Percentiles rank a stretch among this genome's conserved stretches.
phyloP scores from a whole-genome alignment of 2,113 vertebrate genomes.

The Erpornis zantholeuca region DNA sequence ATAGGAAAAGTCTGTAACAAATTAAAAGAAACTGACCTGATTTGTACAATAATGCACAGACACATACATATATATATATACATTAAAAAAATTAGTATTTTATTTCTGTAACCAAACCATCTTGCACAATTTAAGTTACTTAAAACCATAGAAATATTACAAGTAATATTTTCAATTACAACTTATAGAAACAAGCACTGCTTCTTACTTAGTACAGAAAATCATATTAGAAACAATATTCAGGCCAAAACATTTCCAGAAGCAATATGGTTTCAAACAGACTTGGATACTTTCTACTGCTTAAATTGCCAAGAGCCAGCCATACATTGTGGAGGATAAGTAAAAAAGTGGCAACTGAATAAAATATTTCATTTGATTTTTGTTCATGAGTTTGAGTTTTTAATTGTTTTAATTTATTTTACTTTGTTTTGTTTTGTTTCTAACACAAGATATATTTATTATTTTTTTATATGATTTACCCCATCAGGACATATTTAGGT shows the following conservation, averaged over 20 bases:
- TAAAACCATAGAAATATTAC: background rate
- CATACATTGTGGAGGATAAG: background rate
- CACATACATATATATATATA: accelerated
- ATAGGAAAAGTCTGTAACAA: background rate
- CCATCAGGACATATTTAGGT: background rate
- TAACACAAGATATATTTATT: background rate
- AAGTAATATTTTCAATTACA: background rate
- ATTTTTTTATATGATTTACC: background rate
- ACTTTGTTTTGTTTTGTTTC: background rate
- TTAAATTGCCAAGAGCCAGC: background rate
- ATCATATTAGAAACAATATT: background rate
- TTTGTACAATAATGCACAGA: background rate
- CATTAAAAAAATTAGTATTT: background rate
- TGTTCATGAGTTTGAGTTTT: background rate
- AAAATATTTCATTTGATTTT: background rate
- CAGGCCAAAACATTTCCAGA: background rate
- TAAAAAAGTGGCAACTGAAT: background rate
- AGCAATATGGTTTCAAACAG: background rate
- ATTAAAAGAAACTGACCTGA: background rate
- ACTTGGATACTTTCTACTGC: background rate
- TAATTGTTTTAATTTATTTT: background rate
- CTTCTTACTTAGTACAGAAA: background rate
- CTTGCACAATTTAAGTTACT: background rate
- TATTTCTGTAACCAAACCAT: background rate
- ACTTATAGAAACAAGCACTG: background rate